These are phyloP conservation scores for Acrocephalus kingi DNA, from an alignment of 2,113 vertebrate species.

Conservation along the genomic window DNA sequence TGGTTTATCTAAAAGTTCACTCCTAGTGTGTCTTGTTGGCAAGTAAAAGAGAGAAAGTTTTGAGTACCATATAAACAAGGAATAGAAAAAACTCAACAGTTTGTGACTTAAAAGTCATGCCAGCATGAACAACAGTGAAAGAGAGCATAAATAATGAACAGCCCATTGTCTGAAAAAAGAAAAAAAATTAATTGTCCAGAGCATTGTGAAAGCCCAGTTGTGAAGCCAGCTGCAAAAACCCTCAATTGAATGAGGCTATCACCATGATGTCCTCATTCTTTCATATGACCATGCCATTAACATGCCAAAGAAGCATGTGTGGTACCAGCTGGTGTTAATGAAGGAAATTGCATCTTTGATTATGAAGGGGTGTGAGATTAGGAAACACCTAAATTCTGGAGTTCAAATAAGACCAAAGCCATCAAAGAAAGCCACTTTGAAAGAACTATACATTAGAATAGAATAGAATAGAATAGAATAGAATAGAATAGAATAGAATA, in stretches of 20 bases:
- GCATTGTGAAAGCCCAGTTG: neutral
- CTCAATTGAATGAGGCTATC: neutral
- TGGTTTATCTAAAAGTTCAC: neutral
- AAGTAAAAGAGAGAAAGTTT: neutral
- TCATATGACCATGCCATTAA: neutral
- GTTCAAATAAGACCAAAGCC: neutral
- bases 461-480: neutral
- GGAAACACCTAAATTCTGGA: neutral
- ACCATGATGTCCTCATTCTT: neutral
- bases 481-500: neutral
- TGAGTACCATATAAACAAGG: neutral
- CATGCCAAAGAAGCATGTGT: neutral
- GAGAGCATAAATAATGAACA: neutral
- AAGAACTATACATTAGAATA: neutral
- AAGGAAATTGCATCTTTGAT: neutral
- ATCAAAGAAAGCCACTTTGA: neutral
- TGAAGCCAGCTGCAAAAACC: neutral
- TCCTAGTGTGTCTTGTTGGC: neutral
- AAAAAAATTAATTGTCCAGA: neutral
- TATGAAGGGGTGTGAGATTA: neutral
- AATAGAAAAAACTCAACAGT: neutral
- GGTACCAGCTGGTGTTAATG: neutral
- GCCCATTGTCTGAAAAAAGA: neutral
- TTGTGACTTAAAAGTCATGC: neutral
- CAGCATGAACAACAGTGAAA: neutral